Conservation (phyloP, 2,888 invertebrate species). For the Lasioglossum malachurum region DNA sequence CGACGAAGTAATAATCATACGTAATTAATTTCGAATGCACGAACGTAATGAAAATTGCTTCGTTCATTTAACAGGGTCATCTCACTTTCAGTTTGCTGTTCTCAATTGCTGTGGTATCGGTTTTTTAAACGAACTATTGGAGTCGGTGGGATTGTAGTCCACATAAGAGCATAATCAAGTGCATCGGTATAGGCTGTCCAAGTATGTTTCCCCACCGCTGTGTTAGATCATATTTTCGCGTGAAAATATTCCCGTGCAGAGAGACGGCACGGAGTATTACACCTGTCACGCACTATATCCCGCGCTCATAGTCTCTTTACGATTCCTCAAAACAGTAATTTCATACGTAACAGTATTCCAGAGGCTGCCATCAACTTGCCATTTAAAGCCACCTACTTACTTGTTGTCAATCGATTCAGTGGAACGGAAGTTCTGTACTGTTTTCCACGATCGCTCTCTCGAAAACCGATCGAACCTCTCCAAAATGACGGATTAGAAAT, state of each 20-base stretch:
- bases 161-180: slow-evolving; percentile 13
- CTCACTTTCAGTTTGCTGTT: background rate
- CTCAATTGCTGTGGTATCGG: background rate
- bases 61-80: background rate
- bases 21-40: background rate
- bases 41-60: background rate
- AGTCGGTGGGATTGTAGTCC: background rate
- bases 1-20: background rate
- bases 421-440: slow-evolving; percentile 16
- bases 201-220: background rate
- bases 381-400: background rate
- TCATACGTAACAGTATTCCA: slow-evolving; percentile 8
- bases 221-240: slow-evolving; percentile 32
- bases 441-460: slow-evolving; percentile 26
- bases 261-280: slow-evolving; percentile 19
- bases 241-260: slow-evolving; percentile 31
- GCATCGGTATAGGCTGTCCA: background rate
- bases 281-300: slow-evolving; percentile 49
- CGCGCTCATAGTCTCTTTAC: slow-evolving; percentile 20
- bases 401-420: background rate
- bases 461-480: background rate
- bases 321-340: slow-evolving; percentile 26
- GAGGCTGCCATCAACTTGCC: background rate
- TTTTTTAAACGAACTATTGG: background rate
- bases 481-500: background rate